Evolutionary conservation across 2,113 vertebrate genomes (phyloP), one percentile per base, ranked within the genome.

Genomic region (Odontesthes bonariensis): DNA sequence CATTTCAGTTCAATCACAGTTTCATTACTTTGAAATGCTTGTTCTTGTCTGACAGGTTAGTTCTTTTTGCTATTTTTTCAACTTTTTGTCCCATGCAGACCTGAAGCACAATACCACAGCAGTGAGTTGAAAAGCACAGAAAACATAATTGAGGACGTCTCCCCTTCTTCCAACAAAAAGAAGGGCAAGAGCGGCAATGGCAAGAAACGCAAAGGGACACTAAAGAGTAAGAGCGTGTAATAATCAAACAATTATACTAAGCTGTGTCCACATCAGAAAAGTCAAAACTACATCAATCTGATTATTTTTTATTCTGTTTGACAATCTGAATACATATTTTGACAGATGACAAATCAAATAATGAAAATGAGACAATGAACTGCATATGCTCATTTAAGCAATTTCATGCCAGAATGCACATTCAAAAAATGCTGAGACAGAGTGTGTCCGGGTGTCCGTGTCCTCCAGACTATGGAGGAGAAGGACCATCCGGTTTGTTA

Each of bases 171-270:
- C 5, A 23, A 3, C 46, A 88, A 84, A 22, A 86, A 92, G 83
- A 90, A 89, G 57, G 67, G 58, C 19, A 92, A 92, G 75, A 46
- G 5, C 17, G 89, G 91, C 3, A 68, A 42, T 1, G 61, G 11
- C 23, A 94, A 92, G 87, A 95, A 91, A 59, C 81, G 56, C 63
- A 94, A 94, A 82, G 88, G 85, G 53, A 53, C 88, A 2, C 93
- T 73, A 73, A 91, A 91, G 79, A 95, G 94, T 94, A 85, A 92
- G 92, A 22, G 27, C 31, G 8, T 38, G 4, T 27, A 6, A 53
- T 5, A 38, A 0, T 4, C 27, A 27, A 3, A 27, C 27, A 27
- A 27, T 27, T 10, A 8, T 38, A 7, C 35, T 38, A 8, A 3
- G 5, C 35, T 38, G 35, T 14, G 9, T 67, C 6, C 54, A 16